These are phyloP conservation scores for Hozukius guyotensis DNA, from an alignment of 2,797 vertebrate genomes.

Conservation along the genomic window DNA sequence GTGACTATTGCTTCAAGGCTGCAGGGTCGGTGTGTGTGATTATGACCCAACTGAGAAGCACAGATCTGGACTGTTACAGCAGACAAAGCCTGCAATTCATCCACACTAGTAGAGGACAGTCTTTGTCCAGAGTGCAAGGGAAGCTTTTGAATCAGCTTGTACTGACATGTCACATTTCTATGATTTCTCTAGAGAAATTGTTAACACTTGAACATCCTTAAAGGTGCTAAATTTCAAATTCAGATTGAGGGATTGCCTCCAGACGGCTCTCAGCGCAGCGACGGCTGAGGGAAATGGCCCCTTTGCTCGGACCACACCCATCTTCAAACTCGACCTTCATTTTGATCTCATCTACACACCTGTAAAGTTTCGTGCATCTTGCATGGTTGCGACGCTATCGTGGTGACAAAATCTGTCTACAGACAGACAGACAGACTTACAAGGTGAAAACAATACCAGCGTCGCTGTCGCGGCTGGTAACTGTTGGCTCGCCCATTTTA, in stretches of 20 bases:
- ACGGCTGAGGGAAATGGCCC: not conserved
- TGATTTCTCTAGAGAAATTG: not conserved
- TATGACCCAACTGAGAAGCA: conserved; percentile 37
- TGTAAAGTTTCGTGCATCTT: not conserved
- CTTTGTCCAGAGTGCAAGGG: conserved; percentile 47
- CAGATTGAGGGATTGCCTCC: not conserved
- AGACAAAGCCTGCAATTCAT: conserved; percentile 74
- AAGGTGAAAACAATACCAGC: not conserved
- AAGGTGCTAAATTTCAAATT: not conserved
- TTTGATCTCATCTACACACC: not conserved
- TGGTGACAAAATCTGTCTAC: no score
- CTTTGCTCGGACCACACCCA: no score
- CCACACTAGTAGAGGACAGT: conserved; percentile 45
- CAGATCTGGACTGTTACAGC: conserved; percentile 50
- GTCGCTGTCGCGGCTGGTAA: no score
- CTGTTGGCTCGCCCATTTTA: not conserved
- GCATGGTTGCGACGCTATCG: not conserved
- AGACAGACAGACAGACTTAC: not conserved
- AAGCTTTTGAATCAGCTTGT: conserved; percentile 19
- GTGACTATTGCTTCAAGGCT: conserved; percentile 16
- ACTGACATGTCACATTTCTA: conserved; percentile 9
- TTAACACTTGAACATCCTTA: not conserved
- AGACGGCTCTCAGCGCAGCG: not conserved
- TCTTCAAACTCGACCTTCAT: no score
- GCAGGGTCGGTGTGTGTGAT: conserved; percentile 5